A percentile compares a stretch with the other conserved stretches of the same genome.
These are phyloP conservation scores for Drosophila pseudotalamancana DNA, from an alignment of 2,888 invertebrate genomes.

Conservation along the genomic window DNA sequence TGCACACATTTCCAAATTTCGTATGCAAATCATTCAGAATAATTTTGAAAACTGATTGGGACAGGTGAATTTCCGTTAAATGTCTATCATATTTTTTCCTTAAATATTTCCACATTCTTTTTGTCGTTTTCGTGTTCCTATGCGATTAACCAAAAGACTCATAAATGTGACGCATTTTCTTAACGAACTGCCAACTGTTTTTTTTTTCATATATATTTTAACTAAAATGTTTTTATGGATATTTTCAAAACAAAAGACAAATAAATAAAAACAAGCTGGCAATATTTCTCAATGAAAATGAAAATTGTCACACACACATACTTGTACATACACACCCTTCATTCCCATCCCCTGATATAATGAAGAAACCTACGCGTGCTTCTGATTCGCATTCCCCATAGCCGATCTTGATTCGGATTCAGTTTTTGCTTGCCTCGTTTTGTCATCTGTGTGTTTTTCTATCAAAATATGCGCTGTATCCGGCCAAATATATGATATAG, in stretches of 20 bases:
- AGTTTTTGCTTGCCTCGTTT: conserved; percentile 38
- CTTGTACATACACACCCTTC: background rate
- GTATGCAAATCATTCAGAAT: conserved; percentile 1
- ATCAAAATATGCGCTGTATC: conserved; percentile 69
- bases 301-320: conserved; percentile 18
- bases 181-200: conserved; percentile 22
- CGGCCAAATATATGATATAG: conserved; percentile 44
- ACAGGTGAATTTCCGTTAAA: conserved; percentile 42
- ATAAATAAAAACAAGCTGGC: conserved; percentile 21
- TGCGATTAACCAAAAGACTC: conserved; percentile 39
- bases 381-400: conserved; percentile 9
- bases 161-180: conserved; percentile 41
- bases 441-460: conserved; percentile 58
- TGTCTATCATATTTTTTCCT: background rate
- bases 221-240: conserved; percentile 50
- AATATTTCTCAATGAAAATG: conserved; percentile 70
- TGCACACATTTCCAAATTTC: conserved; percentile 1
- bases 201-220: conserved; percentile 7
- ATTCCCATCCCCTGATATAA: background rate
- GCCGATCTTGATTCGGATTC: conserved; percentile 10
- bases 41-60: conserved; percentile 28
- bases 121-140: conserved; percentile 20
- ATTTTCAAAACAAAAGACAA: conserved; percentile 51
- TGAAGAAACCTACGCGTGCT: background rate
- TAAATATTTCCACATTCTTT: conserved; percentile 7